phyloP scores from a whole-genome alignment of 2,113 vertebrate species.

The Crotalus viridis region DNA sequence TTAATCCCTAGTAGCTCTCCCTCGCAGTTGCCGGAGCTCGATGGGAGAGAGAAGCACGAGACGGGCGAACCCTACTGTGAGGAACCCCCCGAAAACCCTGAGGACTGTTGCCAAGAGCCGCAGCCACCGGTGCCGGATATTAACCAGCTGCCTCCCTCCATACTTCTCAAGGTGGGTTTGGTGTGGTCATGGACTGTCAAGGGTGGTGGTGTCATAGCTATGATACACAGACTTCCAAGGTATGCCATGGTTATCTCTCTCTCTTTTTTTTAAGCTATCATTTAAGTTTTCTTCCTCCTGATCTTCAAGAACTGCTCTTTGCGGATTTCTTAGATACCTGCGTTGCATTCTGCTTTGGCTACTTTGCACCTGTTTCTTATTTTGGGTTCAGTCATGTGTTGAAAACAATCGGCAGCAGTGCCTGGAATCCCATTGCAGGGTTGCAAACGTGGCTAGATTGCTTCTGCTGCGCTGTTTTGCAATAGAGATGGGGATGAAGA shows the following conservation, averaged over 20 bases:
- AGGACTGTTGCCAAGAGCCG: slow-evolving; percentile 59
- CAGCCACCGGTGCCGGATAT: slow-evolving; percentile 69
- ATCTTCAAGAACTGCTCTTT: background rate
- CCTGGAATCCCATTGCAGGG: background rate
- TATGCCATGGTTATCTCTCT: background rate
- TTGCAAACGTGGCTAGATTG: too few species aligned
- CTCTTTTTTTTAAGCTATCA: background rate
- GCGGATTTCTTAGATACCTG: background rate
- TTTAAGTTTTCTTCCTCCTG: background rate
- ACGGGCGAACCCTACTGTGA: slow-evolving; percentile 62
- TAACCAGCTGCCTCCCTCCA: slow-evolving; percentile 93
- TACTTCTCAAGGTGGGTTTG: slow-evolving; percentile 89
- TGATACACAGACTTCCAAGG: too few species aligned
- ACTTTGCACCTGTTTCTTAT: background rate
- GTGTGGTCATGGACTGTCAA: background rate
- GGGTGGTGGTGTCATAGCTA: background rate
- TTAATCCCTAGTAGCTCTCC: slow-evolving; percentile 34
- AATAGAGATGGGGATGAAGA: background rate
- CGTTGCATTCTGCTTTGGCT: background rate
- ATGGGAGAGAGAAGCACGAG: slow-evolving; percentile 27
- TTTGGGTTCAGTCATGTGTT: too few species aligned
- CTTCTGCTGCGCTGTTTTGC: background rate
- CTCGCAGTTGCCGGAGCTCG: background rate
- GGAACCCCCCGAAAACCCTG: slow-evolving; percentile 68
- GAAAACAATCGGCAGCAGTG: background rate